Conservation (phyloP, 2,888 invertebrate genomes). For the Lycia hirtaria region DNA sequence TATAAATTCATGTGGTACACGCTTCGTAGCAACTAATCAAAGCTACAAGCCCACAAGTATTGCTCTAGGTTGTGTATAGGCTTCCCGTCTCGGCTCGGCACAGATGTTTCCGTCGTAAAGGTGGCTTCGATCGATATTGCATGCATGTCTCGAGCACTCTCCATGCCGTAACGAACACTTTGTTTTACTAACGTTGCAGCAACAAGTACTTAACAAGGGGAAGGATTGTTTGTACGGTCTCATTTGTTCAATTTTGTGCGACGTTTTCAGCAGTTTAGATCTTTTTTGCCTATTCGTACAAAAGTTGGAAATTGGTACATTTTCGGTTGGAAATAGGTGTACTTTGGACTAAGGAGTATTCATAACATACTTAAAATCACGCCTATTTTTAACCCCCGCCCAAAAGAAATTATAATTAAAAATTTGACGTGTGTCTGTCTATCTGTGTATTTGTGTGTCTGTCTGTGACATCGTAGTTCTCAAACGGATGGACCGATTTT, state of each 20-base stretch:
- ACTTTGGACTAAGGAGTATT: too few relatives aligned
- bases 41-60: background rate
- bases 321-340: too few relatives aligned
- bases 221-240: constrained; percentile 4
- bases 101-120: constrained; percentile 51
- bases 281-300: background rate
- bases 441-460: too few relatives aligned
- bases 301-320: too few relatives aligned
- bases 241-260: constrained; percentile 3
- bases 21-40: background rate
- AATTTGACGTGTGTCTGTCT: too few relatives aligned
- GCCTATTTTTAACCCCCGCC: too few relatives aligned
- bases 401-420: too few relatives aligned
- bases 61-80: background rate
- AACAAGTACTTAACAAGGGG: constrained; percentile 19
- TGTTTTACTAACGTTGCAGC: constrained; percentile 18
- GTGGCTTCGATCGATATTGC: constrained; percentile 40
- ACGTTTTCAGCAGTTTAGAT: background rate
- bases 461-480: too few relatives aligned
- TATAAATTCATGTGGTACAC: too few relatives aligned
- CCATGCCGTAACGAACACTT: constrained; percentile 16
- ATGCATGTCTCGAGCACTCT: constrained; percentile 35
- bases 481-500: too few relatives aligned
- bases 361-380: too few relatives aligned
- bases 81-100: constrained; percentile 27